Evolutionary conservation across 2,113 vertebrate species (phyloP).

Genomic region (Aegithalos caudatus): DNA sequence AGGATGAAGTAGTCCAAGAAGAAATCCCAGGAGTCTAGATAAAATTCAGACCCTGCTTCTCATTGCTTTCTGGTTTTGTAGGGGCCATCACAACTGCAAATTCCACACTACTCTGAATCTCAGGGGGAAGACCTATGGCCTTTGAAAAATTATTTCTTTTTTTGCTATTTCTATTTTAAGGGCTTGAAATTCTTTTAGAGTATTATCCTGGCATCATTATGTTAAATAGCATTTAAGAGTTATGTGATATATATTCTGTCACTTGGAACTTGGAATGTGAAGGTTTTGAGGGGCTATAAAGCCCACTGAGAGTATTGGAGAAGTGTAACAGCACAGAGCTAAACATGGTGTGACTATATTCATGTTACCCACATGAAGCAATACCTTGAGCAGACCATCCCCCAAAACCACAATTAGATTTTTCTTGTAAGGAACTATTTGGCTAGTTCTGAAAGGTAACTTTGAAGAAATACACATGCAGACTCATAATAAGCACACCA

Average conservation of each 20-base stretch:
- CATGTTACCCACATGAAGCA: not conserved
- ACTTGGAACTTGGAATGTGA: not conserved
- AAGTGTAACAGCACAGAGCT: not conserved
- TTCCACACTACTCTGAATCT: not conserved
- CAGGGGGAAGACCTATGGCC: not conserved
- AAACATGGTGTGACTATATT: not conserved
- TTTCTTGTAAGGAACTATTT: not conserved
- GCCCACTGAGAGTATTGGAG: not conserved
- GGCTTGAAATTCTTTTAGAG: not conserved
- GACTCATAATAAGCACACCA: not conserved
- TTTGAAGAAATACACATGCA: not conserved
- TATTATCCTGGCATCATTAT: not conserved
- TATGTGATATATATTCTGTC: not conserved
- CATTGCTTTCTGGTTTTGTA: not conserved
- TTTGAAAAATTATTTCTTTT: not conserved
- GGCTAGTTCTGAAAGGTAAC: not conserved
- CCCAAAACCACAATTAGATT: not conserved
- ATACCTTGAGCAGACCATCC: accelerated
- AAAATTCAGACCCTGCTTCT: not conserved
- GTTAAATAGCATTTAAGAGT: not conserved
- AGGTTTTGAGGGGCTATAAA: not conserved
- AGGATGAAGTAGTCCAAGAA: not conserved
- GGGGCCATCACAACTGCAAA: not conserved
- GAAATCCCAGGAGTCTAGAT: not conserved
- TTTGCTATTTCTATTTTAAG: not conserved